Evolutionary conservation across 2,888 invertebrate species (phyloP).

Genomic region (Philaethria dido): DNA sequence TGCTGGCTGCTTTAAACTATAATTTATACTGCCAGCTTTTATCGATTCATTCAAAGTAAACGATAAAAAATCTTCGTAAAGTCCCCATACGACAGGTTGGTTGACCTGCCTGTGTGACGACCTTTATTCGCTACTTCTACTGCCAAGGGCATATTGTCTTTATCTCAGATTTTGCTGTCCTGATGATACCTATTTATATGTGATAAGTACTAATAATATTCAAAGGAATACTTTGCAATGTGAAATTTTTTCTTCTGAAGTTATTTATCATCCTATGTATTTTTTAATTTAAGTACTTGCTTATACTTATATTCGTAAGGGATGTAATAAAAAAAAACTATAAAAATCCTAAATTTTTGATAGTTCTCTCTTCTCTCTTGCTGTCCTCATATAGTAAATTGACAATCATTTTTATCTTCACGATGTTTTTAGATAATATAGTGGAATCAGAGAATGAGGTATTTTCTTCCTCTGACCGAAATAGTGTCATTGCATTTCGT

Average conservation of each 20-base stretch:
- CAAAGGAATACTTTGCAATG: not conserved
- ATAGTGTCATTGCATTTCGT: not conserved
- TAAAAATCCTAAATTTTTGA: too few relatives aligned
- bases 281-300: not conserved
- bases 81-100: constrained; percentile 19
- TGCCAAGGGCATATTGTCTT: constrained; percentile 19
- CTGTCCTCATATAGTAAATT: too few relatives aligned
- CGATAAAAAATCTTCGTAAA: constrained; percentile 1
- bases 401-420: too few relatives aligned
- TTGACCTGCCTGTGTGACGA: constrained; percentile 24
- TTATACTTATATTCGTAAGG: not conserved
- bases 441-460: too few relatives aligned
- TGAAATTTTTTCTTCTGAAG: too few relatives aligned
- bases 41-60: constrained; percentile 14
- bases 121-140: constrained; percentile 24
- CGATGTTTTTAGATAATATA: too few relatives aligned
- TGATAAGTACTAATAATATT: not conserved
- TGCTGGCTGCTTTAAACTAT: not conserved
- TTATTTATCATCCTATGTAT: too few relatives aligned
- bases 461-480: too few relatives aligned
- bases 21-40: not conserved
- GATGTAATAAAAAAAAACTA: too few relatives aligned
- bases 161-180: constrained; percentile 11
- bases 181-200: constrained; percentile 8
- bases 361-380: too few relatives aligned